These are phyloP conservation scores for Stictocephala bisonia DNA, from an alignment of 2,888 invertebrate genomes.

Conservation along the genomic window DNA sequence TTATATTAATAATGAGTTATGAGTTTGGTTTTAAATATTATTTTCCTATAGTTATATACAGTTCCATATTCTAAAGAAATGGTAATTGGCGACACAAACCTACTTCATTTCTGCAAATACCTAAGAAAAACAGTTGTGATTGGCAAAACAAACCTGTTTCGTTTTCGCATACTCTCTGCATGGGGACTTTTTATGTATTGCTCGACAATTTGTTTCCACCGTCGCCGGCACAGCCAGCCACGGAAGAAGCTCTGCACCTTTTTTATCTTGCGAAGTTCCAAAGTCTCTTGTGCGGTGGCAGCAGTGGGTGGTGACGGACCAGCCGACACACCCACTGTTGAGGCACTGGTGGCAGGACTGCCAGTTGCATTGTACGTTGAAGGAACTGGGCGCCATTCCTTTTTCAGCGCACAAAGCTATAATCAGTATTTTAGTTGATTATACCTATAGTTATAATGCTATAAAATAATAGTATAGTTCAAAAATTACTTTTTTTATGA, in stretches of 20 bases:
- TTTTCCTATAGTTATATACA: too few species aligned
- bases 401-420: constrained; percentile 83
- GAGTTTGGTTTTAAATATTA: too few species aligned
- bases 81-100: too few species aligned
- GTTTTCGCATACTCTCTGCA: constrained; percentile 92
- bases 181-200: constrained; percentile 95
- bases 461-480: too few species aligned
- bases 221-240: constrained; percentile 89
- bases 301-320: constrained; percentile 51
- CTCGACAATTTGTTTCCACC: constrained; percentile 96
- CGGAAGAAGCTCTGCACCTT: constrained; percentile 92
- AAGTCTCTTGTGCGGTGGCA: constrained; percentile 68
- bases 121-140: too few species aligned
- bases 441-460: too few species aligned
- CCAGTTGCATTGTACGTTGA: constrained; percentile 46
- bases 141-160: constrained; percentile 92
- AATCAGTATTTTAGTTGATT: constrained; percentile 58
- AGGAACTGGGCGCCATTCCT: constrained; percentile 76
- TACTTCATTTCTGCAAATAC: too few species aligned
- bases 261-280: constrained; percentile 89
- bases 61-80: too few species aligned
- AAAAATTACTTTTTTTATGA: too few species aligned
- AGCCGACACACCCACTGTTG: constrained; percentile 48
- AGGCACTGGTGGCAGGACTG: constrained; percentile 37
- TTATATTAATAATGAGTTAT: too few species aligned